Evolutionary conservation across 2,113 vertebrate genomes (phyloP), one percentile per base, ranked within the genome.

Genomic region (Abramis brama): DNA sequence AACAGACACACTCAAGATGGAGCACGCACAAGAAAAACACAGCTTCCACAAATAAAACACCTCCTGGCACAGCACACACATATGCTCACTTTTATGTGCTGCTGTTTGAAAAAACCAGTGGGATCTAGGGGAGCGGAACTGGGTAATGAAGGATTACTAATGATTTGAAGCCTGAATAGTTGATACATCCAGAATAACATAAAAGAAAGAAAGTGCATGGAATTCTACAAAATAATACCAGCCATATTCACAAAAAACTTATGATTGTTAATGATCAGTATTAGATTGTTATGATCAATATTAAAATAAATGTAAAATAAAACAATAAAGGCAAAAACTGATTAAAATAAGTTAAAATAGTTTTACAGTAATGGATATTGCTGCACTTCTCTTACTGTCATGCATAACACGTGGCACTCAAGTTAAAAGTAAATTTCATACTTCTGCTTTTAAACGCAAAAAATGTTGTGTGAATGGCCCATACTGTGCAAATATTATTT

Each of bases 91-190:
- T 36, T 52, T 10, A 55, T 52, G 27, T 33, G 15, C 10, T 50
- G 45, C 80, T 52, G 17, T 52, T 50, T 30, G 27, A 30, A 55
- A 52, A 52, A 70, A 23, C 0, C 17, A 82, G 70, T 9, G 79
- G n/a, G 62, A 68, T 82, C 79, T 52, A 47, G 43, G 9, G 15
- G n/a, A 70, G 62, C 30, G 33, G 25, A 19, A 15, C 43, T 52
- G 45, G 60, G 62, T 82, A 82, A 66, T 81, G 60, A 82, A 33
- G 62, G 62, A 68, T 68, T 52, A 33, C 23, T 70, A 82, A 70
- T 55, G 45, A 52, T 52, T 47, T 33, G 8, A 80, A 80, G n/a
- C 39, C 39, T 64, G 21, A 66, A 50, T 12, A 66, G 79, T 23
- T 19, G 78, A n/a, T 80, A 23, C 10, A 57, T 78, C 5, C 76